Evolutionary conservation across 92 coral and sea anemone genomes (phyloP), one percentile per base, ranked within the genome.

Genomic region (Paragorgia papillata): DNA sequence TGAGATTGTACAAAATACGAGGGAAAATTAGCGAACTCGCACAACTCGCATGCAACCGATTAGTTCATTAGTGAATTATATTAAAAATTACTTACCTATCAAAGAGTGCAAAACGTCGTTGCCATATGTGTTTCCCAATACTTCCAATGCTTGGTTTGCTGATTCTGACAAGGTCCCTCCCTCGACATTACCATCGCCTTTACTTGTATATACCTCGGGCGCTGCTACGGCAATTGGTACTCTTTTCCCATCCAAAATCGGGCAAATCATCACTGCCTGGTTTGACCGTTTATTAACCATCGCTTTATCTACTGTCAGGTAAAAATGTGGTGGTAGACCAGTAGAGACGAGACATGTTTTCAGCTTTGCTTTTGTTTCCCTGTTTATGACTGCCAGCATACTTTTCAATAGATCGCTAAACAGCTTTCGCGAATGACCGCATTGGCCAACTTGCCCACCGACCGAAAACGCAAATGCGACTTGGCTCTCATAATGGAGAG

Each of bases 371-470:
- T 68, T 68, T 0, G 75, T 68, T 48, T 29, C 2, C 59, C 44
- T 1, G 1, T 68, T 41, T 48, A 68, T 48, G 41, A 41, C 58
- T 3, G 57, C 75, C 32, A 68, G 57, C 57, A 68, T 25, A 68
- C 75, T 41, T 57, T 48, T 68, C 59, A 68, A 13, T 3, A 1
- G 58, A 48, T 68, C 75, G 24, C 34, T 3, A 68, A 68, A 13
- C 7, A 68, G 37, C 58, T 68, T 68, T 68, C 75, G 30, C 0
- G 75, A 68, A 48, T 68, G 58, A 19, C 75, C 75, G 20, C 75
- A 43, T 27, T 68, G 75, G 21, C 75, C 75, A 3, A 68, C 75
- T 68, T 46, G 75, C 9, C 34, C 75, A 25, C 75, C 75, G 9
- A 68, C 24, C 0, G 75, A 68, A 26, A 43, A 68, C 13, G 75